A percentile compares a stretch with the other conserved stretches of the same genome.
These are phyloP conservation scores for Portevinia maculata DNA, from an alignment of 2,888 invertebrate species.

Conservation along the genomic window DNA sequence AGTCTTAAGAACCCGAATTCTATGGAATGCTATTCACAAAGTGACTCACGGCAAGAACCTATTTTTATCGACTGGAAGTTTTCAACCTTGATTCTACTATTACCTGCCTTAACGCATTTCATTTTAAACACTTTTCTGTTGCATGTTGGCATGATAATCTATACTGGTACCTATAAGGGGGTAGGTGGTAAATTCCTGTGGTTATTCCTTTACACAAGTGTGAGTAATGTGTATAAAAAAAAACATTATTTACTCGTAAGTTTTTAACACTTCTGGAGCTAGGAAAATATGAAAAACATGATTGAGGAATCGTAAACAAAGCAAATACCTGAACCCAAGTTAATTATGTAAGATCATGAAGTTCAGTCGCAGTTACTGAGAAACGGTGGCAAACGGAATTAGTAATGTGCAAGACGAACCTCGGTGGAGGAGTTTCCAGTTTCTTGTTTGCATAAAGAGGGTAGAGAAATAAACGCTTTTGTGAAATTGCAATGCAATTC, in stretches of 20 bases:
- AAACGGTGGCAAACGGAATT: too few relatives aligned
- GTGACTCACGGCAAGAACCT: conserved; percentile 42
- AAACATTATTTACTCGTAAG: too few relatives aligned
- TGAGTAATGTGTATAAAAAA: too few relatives aligned
- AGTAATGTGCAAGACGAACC: not conserved
- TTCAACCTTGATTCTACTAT: conserved; percentile 57
- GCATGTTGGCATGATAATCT: conserved; percentile 39
- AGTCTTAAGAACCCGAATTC: conserved; percentile 36
- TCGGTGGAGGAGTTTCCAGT: too few relatives aligned
- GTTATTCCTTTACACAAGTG: not conserved
- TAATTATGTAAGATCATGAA: conserved; percentile 12
- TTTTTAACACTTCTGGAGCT: conserved; percentile 12
- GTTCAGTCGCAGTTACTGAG: conserved; percentile 1
- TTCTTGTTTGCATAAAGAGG: too few relatives aligned
- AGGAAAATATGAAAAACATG: not conserved
- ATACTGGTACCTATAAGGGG: conserved; percentile 10
- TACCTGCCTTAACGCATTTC: conserved; percentile 45
- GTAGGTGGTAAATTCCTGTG: conserved; percentile 14
- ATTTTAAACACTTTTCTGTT: conserved; percentile 13
- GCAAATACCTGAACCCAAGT: conserved; percentile 20
- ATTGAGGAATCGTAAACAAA: not conserved
- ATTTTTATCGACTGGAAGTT: conserved; percentile 37
- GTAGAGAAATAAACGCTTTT: too few relatives aligned
- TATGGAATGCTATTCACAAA: conserved; percentile 24
- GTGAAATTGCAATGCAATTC: too few relatives aligned